These are phyloP conservation scores for Burhinus bistriatus DNA, from an alignment of 2,113 vertebrate genomes.

Conservation along the genomic window DNA sequence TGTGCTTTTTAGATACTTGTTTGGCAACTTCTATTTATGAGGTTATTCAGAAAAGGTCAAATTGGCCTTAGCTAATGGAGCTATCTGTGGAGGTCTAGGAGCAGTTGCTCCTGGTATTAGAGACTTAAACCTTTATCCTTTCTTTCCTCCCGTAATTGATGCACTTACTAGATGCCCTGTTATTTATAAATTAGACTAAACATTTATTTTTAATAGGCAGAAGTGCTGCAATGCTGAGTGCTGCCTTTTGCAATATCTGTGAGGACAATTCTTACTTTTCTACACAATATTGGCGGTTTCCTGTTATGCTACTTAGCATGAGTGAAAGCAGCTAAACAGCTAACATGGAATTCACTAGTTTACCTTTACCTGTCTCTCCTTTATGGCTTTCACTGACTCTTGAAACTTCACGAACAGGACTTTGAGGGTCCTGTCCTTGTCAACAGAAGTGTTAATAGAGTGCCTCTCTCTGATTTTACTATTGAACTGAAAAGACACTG, in stretches of 20 bases:
- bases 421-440: not conserved
- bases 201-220: slow-evolving; percentile 40
- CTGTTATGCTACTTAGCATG: not conserved
- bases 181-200: not conserved
- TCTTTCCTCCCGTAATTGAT: not conserved
- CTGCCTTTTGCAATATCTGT: not conserved
- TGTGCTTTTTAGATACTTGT: not conserved
- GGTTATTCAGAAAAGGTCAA: not conserved
- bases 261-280: not conserved
- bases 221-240: not conserved
- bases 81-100: not conserved
- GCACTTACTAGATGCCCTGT: not conserved
- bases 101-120: not conserved
- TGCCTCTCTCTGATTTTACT: not conserved
- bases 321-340: not conserved
- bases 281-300: not conserved
- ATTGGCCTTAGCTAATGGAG: not conserved
- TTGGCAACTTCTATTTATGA: not conserved
- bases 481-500: not conserved
- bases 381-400: not conserved
- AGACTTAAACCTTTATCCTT: not conserved
- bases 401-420: not conserved
- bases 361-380: not conserved
- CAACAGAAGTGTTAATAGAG: not conserved
- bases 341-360: not conserved